These are phyloP conservation scores for Drosophila tanythrix DNA, from an alignment of 2,888 invertebrate genomes.

Conservation along the genomic window DNA sequence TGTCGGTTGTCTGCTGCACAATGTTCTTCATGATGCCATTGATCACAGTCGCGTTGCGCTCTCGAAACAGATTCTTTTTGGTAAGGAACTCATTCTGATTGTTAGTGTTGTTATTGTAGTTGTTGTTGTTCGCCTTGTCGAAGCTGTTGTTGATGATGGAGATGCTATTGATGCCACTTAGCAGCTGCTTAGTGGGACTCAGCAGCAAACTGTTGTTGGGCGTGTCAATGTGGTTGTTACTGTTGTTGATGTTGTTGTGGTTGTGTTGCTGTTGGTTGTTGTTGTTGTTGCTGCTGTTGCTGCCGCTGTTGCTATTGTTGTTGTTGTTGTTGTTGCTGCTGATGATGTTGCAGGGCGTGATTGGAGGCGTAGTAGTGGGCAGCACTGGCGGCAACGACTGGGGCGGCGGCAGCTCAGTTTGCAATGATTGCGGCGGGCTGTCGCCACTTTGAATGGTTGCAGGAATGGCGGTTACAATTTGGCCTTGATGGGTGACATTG, in stretches of 20 bases:
- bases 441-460: slow-evolving; percentile 83
- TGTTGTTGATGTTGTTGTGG: slow-evolving; percentile 58
- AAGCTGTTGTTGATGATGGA: slow-evolving; percentile 81
- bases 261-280: slow-evolving; percentile 65
- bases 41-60: slow-evolving; percentile 83
- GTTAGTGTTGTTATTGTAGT: slow-evolving; percentile 61
- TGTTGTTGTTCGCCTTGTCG: slow-evolving; percentile 75
- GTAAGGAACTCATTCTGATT: slow-evolving; percentile 82
- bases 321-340: slow-evolving; percentile 37
- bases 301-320: slow-evolving; percentile 52
- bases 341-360: slow-evolving; percentile 65
- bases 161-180: slow-evolving; percentile 79
- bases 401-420: slow-evolving; percentile 46
- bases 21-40: slow-evolving; percentile 84
- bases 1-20: slow-evolving; percentile 59
- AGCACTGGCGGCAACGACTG: background rate
- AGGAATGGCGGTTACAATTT: slow-evolving; percentile 85
- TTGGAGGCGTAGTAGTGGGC: slow-evolving; percentile 42
- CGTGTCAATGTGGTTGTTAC: slow-evolving; percentile 59
- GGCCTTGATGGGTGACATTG: slow-evolving; percentile 72
- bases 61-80: slow-evolving; percentile 83
- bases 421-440: slow-evolving; percentile 83
- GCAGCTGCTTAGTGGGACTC: slow-evolving; percentile 79
- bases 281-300: slow-evolving; percentile 47
- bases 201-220: slow-evolving; percentile 75